phyloP scores from a whole-genome alignment of 2,113 vertebrate species.

The Rhabdomys dilectus region DNA sequence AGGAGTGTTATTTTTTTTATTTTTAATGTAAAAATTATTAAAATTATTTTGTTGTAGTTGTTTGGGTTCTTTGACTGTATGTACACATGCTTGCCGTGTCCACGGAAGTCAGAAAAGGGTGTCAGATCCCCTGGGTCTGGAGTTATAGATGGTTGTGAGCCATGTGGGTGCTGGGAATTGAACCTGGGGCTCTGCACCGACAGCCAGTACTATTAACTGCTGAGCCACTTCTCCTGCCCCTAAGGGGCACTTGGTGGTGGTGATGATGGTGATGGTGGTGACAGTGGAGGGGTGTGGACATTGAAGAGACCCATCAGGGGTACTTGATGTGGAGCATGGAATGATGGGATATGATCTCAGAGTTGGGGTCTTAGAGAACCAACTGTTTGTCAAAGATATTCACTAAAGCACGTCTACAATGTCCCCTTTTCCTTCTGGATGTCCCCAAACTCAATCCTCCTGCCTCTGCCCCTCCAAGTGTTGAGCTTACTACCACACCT shows the following conservation, averaged over 20 bases:
- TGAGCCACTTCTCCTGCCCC: not conserved
- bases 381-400: not conserved
- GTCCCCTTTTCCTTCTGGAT: not conserved
- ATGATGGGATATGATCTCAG: no score
- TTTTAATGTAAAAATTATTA: not conserved
- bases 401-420: not conserved
- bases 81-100: not conserved
- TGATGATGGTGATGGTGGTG: not conserved
- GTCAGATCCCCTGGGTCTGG: not conserved
- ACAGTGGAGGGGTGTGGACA: not conserved
- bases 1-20: not conserved
- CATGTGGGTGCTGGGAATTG: not conserved
- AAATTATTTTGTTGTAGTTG: not conserved
- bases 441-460: not conserved
- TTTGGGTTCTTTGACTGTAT: not conserved
- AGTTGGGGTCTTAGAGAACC: not conserved
- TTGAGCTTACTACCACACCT: not conserved
- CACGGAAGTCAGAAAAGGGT: not conserved
- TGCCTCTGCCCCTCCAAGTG: not conserved
- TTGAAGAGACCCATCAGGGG: no score
- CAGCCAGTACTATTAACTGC: not conserved
- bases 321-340: not conserved
- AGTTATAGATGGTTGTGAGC: not conserved
- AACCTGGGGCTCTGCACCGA: not conserved
- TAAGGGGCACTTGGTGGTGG: not conserved